Percentiles rank a stretch among this genome's conserved stretches.
Conservation (phyloP, 2,113 vertebrate genomes). For the Seriola aureovittata region DNA sequence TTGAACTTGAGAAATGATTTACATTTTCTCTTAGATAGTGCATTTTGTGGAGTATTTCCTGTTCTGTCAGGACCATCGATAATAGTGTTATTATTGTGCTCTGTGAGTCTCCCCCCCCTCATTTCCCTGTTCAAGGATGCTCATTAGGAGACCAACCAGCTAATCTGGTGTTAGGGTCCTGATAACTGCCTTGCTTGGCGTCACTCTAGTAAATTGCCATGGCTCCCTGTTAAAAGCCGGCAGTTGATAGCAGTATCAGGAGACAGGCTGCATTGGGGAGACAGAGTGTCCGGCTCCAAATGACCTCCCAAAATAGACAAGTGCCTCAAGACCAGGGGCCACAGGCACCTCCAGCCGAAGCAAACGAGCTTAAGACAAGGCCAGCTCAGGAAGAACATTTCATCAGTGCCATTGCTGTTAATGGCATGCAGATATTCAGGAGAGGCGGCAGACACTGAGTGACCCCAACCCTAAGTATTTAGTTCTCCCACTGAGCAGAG, state of each 20-base stretch:
- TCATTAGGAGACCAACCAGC: constrained; percentile 84
- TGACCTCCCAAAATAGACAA: constrained; percentile 87
- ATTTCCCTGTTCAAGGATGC: constrained; percentile 80
- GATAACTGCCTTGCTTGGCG: constrained; percentile 88
- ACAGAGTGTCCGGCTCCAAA: constrained; percentile 85
- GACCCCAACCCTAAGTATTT: constrained; percentile 63
- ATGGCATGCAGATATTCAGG: constrained; percentile 82
- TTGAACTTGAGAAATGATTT: constrained; percentile 36
- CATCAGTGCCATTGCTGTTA: constrained; percentile 87
- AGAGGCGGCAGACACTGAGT: constrained; percentile 79
- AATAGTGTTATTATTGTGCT: constrained; percentile 71
- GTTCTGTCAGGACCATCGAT: constrained; percentile 54
- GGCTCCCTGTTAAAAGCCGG: constrained; percentile 88
- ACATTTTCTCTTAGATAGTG: constrained; percentile 31
- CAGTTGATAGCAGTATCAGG: constrained; percentile 90
- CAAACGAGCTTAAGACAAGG: constrained; percentile 70
- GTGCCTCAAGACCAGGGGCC: constrained; percentile 75
- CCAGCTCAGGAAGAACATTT: constrained; percentile 88
- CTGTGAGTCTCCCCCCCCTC: constrained; percentile 50
- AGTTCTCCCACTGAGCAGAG: constrained; percentile 56
- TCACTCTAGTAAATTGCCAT: constrained; percentile 88
- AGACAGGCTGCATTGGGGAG: constrained; percentile 84
- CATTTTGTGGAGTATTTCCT: constrained; percentile 66
- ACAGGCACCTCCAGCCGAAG: constrained; percentile 62
- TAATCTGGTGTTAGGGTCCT: constrained; percentile 86